These are phyloP conservation scores for Heliconius congener DNA, from an alignment of 1,140 invertebrate genomes.

Conservation along the genomic window DNA sequence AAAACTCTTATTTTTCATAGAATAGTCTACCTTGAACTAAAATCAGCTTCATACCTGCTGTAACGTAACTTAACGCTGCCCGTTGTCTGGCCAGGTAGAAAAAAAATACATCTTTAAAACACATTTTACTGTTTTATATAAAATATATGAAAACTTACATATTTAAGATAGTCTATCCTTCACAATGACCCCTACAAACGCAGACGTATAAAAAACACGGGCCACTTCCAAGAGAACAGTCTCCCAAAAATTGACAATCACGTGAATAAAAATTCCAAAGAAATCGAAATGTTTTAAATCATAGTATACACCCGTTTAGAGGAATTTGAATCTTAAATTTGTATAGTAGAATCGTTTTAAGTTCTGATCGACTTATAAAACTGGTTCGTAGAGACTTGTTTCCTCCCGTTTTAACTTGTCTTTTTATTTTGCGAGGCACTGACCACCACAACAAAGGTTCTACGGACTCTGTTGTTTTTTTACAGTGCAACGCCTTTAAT, in stretches of 20 bases:
- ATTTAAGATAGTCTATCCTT: slow-evolving; percentile 5
- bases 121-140: too few species aligned
- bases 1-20: too few species aligned
- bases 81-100: too few species aligned
- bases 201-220: slow-evolving; percentile 48
- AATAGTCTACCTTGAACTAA: too few species aligned
- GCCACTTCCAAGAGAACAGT: slow-evolving; percentile 46
- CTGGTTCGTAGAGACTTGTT: slow-evolving; percentile 65
- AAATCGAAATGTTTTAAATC: slow-evolving; percentile 77
- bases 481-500: slow-evolving; percentile 57
- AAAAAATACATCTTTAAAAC: too few species aligned
- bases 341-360: slow-evolving; percentile 34
- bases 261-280: slow-evolving; percentile 72
- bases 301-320: slow-evolving; percentile 44
- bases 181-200: slow-evolving; percentile 36
- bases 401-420: slow-evolving; percentile 64
- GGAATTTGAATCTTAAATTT: slow-evolving; percentile 36
- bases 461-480: slow-evolving; percentile 65
- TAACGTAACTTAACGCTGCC: too few species aligned
- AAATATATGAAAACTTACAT: neutral
- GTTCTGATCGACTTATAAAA: slow-evolving; percentile 15
- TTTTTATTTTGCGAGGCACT: slow-evolving; percentile 78
- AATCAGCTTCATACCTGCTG: too few species aligned
- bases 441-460: slow-evolving; percentile 79
- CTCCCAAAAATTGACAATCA: slow-evolving; percentile 46